These are phyloP conservation scores for Ceyx cyanopectus DNA, from an alignment of 2,113 vertebrate species.

Conservation along the genomic window DNA sequence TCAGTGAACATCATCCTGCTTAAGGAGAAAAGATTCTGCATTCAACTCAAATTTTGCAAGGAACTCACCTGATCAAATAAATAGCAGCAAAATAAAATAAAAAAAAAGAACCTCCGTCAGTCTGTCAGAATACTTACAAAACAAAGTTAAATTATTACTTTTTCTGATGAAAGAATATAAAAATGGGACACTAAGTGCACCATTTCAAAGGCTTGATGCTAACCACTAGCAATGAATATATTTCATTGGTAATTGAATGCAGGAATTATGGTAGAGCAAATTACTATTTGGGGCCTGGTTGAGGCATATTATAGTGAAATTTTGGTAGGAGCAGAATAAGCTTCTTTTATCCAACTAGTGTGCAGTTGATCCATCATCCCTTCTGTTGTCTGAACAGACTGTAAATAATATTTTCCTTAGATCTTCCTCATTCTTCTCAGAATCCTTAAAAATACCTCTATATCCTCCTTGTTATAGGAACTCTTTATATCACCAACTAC, in stretches of 20 bases:
- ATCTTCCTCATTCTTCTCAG: background rate
- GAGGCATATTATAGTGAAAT: conserved; percentile 14
- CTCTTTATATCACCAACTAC: background rate
- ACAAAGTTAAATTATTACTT: conserved; percentile 62
- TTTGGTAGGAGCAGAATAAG: conserved; percentile 19
- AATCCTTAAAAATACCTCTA: background rate
- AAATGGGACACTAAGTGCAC: conserved; percentile 13
- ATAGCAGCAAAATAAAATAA: conserved; percentile 7
- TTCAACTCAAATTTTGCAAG: background rate
- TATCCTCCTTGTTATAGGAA: background rate
- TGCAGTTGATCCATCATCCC: background rate
- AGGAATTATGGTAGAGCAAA: conserved; percentile 60
- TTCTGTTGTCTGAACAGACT: conserved; percentile 11
- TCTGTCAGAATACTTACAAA: conserved; percentile 54
- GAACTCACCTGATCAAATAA: background rate
- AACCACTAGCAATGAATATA: conserved; percentile 60
- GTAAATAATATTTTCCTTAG: conserved; percentile 16
- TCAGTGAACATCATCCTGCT: background rate
- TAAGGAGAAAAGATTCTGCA: background rate
- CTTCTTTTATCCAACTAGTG: conserved; percentile 1
- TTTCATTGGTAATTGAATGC: conserved; percentile 49
- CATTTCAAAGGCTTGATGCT: conserved; percentile 69
- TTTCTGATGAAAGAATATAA: conserved; percentile 34
- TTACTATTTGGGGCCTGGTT: conserved; percentile 47
- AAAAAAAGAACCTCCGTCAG: background rate